Evolutionary conservation across 2,113 vertebrate species (phyloP).

Genomic region (Boulengeromyrus knoepffleri): DNA sequence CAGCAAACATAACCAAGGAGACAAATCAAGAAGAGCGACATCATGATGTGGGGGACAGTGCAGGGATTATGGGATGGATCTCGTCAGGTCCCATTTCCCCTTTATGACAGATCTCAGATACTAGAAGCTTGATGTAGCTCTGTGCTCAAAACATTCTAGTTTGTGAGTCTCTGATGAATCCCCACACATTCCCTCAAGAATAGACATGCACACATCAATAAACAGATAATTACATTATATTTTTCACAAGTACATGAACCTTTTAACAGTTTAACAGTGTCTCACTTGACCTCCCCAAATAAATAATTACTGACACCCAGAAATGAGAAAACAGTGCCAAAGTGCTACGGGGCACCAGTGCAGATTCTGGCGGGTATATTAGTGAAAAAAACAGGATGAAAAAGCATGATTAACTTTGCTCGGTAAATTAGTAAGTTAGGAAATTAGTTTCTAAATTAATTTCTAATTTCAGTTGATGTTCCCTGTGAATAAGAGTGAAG

Average conservation of each 20-base stretch:
- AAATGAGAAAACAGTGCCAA: not conserved
- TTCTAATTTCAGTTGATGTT: not conserved
- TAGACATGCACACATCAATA: not conserved
- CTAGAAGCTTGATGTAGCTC: not conserved
- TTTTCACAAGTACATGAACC: not conserved
- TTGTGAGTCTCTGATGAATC: not conserved
- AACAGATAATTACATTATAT: not conserved
- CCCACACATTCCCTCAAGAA: not conserved
- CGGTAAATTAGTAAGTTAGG: not conserved
- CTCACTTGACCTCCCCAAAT: not conserved
- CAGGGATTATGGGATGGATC: not conserved
- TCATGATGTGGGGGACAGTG: not conserved
- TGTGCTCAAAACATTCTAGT: not conserved
- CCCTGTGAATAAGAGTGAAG: not conserved
- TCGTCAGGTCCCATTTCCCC: not conserved
- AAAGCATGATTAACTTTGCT: not conserved
- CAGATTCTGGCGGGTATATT: not conserved
- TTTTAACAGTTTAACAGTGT: not conserved
- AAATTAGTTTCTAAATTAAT: constrained; percentile 8
- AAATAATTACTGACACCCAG: not conserved
- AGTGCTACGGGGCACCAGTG: not conserved
- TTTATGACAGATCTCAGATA: not conserved
- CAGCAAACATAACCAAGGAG: not conserved
- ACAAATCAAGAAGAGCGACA: not conserved
- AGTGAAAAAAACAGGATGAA: not conserved